Evolutionary conservation across 1,140 invertebrate genomes (phyloP).

Genomic region (Goniozus legneri): DNA sequence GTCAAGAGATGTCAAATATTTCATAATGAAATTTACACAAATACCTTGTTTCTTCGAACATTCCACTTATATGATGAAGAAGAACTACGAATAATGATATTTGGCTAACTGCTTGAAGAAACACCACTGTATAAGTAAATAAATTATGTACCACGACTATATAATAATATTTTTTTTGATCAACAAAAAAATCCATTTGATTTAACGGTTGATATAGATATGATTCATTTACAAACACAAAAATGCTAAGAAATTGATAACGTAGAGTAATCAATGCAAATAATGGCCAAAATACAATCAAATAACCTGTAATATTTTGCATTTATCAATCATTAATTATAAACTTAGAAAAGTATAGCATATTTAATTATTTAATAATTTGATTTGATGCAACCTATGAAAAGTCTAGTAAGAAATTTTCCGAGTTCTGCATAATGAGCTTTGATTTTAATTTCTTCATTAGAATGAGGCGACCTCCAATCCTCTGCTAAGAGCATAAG

Average conservation of each 20-base stretch:
- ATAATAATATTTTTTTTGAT: slow-evolving; percentile 18
- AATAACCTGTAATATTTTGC: too few relatives aligned
- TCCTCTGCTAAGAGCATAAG: not conserved
- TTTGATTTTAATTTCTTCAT: not conserved
- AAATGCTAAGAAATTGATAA: not conserved
- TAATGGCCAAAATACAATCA: too few relatives aligned
- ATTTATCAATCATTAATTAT: slow-evolving; percentile 5
- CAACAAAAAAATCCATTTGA: slow-evolving; percentile 2
- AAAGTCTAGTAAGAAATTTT: too few relatives aligned
- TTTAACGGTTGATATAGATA: not conserved
- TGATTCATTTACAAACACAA: slow-evolving; percentile 5
- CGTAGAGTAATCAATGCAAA: not conserved
- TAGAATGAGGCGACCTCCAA: not conserved
- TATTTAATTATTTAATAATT: too few relatives aligned
- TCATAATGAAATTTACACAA: too few relatives aligned
- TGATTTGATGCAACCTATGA: too few relatives aligned
- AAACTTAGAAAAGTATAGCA: too few relatives aligned
- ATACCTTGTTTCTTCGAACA: slow-evolving; percentile 2
- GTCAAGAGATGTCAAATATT: too few relatives aligned
- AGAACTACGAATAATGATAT: not conserved
- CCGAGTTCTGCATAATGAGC: too few relatives aligned
- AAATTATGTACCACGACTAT: too few relatives aligned
- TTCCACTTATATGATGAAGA: slow-evolving; percentile 6
- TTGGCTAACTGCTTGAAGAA: not conserved
- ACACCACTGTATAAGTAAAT: too few relatives aligned